Evolutionary conservation across 2,113 vertebrate species (phyloP).

Genomic region (Engraulis encrasicolus): DNA sequence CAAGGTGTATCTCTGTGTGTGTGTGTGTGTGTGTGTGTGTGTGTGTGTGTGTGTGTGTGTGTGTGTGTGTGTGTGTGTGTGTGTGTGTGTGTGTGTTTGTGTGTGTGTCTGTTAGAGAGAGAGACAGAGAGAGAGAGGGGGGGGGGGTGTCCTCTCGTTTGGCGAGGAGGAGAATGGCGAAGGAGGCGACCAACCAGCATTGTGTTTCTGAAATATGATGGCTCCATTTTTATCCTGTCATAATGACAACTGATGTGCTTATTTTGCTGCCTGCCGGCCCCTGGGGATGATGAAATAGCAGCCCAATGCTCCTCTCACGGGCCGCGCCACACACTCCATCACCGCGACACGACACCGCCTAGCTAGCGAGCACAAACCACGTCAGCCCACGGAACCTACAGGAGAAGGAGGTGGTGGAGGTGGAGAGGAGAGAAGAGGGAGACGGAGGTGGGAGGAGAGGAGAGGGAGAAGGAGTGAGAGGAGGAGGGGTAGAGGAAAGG

Average conservation of each 20-base stretch:
- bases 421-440: background rate
- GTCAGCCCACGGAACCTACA: background rate
- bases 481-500: background rate
- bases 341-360: conserved; percentile 50
- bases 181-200: conserved; percentile 84
- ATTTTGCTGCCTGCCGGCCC: conserved; percentile 88
- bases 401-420: background rate
- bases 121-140: background rate
- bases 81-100: background rate
- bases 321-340: conserved; percentile 88
- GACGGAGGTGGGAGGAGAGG: background rate
- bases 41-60: background rate
- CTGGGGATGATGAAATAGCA: conserved; percentile 95
- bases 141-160: background rate
- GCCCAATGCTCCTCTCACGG: conserved; percentile 90
- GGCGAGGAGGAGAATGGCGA: conserved; percentile 51
- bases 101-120: background rate
- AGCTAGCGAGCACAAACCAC: no score
- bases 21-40: conserved; percentile 50
- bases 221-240: conserved; percentile 99
- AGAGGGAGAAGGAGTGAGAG: background rate
- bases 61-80: background rate
- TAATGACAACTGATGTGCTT: conserved; percentile 99
- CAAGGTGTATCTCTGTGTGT: no score
- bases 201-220: conserved; percentile 99